Conservation (phyloP, 2,113 vertebrate species). For the Rhinolophus sinicus region DNA sequence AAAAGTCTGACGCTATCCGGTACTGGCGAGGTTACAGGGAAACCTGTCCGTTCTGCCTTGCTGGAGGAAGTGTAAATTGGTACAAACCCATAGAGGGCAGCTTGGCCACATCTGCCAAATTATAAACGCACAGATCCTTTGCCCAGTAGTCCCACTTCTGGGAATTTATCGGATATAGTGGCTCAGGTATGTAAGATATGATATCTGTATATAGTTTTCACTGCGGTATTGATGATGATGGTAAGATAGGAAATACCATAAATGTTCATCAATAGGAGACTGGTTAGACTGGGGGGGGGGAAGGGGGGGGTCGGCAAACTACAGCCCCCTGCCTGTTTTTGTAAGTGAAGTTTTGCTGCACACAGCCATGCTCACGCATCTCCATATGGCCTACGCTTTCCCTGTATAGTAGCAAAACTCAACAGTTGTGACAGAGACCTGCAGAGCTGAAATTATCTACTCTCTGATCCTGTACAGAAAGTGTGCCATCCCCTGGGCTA, state of each 20-base stretch:
- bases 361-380: background rate
- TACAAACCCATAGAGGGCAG: background rate
- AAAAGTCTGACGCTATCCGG: accelerated
- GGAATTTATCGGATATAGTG: background rate
- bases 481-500: background rate
- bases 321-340: background rate
- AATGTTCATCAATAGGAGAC: background rate
- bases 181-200: background rate
- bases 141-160: background rate
- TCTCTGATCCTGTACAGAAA: background rate
- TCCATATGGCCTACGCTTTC: background rate
- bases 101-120: background rate
- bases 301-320: background rate
- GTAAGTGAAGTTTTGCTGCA: background rate
- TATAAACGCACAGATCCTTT: background rate
- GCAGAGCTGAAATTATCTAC: background rate
- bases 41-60: background rate
- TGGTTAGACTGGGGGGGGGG: background rate
- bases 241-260: background rate
- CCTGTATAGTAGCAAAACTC: accelerated
- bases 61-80: background rate
- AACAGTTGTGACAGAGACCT: background rate
- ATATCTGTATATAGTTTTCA: background rate
- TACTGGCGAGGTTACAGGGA: accelerated
- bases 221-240: too few relatives aligned